Base-by-base conservation (phyloP, 1,140 invertebrate species). In the Hirudo medicinalis region DNA sequence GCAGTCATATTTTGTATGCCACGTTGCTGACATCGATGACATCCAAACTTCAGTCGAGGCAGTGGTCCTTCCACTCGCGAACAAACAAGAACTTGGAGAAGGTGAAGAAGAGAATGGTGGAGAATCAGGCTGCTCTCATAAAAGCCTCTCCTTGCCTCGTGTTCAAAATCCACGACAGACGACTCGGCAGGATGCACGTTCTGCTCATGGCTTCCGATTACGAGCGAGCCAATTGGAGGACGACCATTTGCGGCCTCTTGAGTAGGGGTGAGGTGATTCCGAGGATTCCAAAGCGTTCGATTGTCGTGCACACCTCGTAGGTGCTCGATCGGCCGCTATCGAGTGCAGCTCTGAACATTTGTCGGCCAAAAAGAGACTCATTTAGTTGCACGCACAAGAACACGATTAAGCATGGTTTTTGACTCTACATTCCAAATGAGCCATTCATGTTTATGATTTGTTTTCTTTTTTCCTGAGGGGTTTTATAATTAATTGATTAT, bases 121-220 rank as follows among this genome's bases (percentile, higher is more conserved):
- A 93, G 80, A 81, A 93, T 79, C 91, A 95, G 81, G 90, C 89
- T 17, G 89, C 92, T 81, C 82, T 96, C 74, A 89, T 94, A 67
- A 83, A 94, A 75, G 90, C 90, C 27, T 92, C 91, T 4, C 92
- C 92, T 11, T 91, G 92, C 83, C 82, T 95, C 73, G 86, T 91
- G 55, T 89, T 94, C 79, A 85, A 88, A 76, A 85, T 91, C 60
- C 85, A 85, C 54, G 85, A 89, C 71, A 88, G 87, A 76, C 77
- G 85, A 71, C 82, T 83, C 74, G 81, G 87, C 22, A 79, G 79
- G 74, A 72, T 67, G 13, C 89, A 91, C 78, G 89, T 89, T 43
- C 92, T 96, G 80, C 92, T 94, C 80, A 84, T 95, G 74, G 92
- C 91, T 71, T 94, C 91, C 0, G 91, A 95, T 82, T 96, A 91